Base-by-base conservation (phyloP, 1,140 invertebrate genomes). In the Caenorhabditis inopinata region DNA sequence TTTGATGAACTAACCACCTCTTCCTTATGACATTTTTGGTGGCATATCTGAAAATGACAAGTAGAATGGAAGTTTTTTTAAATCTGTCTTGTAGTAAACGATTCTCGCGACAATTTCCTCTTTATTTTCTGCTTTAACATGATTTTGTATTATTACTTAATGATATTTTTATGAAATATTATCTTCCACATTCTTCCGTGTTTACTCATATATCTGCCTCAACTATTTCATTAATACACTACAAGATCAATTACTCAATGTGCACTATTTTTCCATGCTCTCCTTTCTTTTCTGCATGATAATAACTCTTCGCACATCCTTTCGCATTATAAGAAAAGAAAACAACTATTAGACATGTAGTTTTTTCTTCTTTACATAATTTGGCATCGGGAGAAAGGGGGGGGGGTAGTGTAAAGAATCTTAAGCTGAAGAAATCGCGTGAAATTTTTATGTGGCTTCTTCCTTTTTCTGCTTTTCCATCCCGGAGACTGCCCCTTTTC, bases 381-480 rank as follows among this genome's bases (percentile, higher is more conserved):
- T 58, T 58, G 51, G 51, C 51, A 58, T 58, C 16, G 32, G 23
- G 16, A 38, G 14, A 5, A 14, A 14, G 5, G 5, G 14, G 6
- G 38, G 38, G 5, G 5, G 38, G 32, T 18, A 32, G 32, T 58
- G 58, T 42, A 68, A 32, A 32, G 38, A 68, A 38, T 68, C 58
- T 68, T 42, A 68, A n/a, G 58, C 14, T 38, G 32, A 58, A 58
- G 14, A 38, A 68, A 68, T 68, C 58, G 58, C 58, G 58, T 68
- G 38, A 68, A 68, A 68, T 68, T 68, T 68, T 68, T 32, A 68
- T 68, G 58, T 32, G 58, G 58, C 58, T 68, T 68, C 58, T 68
- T 42, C 4, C 32, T 18, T 21, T 35, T 18, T 6, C n/a, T n/a
- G 18, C 58, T 68, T 68, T 68, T 27, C 21, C 32, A 68, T 68